Conservation (phyloP, 2,888 invertebrate genomes). For the Cerastis rubricosa region DNA sequence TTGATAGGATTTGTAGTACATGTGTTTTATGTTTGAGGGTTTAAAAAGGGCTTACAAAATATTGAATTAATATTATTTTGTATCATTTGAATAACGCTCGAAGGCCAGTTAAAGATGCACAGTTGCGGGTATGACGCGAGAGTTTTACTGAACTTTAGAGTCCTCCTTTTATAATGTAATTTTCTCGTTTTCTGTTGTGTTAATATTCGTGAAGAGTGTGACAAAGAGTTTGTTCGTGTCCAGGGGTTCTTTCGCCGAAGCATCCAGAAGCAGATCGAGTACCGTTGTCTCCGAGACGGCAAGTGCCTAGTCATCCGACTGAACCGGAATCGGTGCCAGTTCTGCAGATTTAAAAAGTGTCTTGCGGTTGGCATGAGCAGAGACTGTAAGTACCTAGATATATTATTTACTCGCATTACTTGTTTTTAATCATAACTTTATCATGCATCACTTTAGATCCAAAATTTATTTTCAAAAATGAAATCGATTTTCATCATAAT, state of each 20-base stretch:
- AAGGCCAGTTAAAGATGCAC: neutral
- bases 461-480: neutral
- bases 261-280: slow-evolving; percentile 99
- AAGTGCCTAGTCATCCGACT: slow-evolving; percentile 98
- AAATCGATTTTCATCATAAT: neutral
- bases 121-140: neutral
- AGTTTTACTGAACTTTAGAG: neutral
- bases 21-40: neutral
- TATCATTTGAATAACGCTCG: too few species aligned
- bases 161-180: neutral
- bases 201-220: neutral
- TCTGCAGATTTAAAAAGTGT: slow-evolving; percentile 99
- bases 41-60: neutral
- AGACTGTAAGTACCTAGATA: slow-evolving; percentile 95
- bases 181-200: neutral
- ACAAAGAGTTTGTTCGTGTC: slow-evolving; percentile 29
- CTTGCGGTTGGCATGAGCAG: slow-evolving; percentile 98
- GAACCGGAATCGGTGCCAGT: slow-evolving; percentile 98
- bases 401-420: neutral
- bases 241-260: slow-evolving; percentile 99
- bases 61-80: too few species aligned
- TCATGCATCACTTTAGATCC: neutral
- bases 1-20: neutral
- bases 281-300: slow-evolving; percentile 97
- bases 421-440: neutral